Percentiles rank a stretch among this genome's conserved stretches.
Evolutionary conservation across 2,888 invertebrate genomes (phyloP).

Genomic region (Parthenolecanium corni): DNA sequence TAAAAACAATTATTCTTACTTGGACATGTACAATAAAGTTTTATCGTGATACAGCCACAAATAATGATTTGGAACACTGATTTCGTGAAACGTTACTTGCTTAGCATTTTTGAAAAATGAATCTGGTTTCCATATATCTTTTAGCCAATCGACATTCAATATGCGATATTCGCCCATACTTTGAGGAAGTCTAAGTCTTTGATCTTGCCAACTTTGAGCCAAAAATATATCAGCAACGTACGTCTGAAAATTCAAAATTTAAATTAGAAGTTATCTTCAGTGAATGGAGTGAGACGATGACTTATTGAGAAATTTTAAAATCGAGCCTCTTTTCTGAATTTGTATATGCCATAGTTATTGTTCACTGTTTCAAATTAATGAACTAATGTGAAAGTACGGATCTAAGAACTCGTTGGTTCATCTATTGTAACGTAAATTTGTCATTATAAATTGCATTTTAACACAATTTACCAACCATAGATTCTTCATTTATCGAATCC

Average conservation of each 20-base stretch:
- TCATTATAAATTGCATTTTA: no score
- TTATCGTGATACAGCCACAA: slow-evolving; percentile 85
- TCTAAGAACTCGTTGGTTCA: no score
- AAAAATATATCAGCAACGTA: slow-evolving; percentile 87
- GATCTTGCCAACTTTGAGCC: slow-evolving; percentile 86
- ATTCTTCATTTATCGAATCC: slow-evolving; percentile 91
- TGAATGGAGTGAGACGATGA: neutral
- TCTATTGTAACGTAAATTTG: no score
- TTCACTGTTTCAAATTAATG: no score
- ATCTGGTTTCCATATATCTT: slow-evolving; percentile 84
- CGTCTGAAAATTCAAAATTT: slow-evolving; percentile 49
- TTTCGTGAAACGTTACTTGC: slow-evolving; percentile 83
- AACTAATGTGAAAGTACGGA: no score
- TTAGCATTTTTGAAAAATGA: slow-evolving; percentile 91
- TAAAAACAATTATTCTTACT: no score
- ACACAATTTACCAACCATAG: slow-evolving; percentile 64
- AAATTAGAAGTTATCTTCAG: slow-evolving; percentile 1
- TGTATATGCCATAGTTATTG: neutral
- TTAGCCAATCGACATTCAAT: slow-evolving; percentile 78
- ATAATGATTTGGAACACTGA: slow-evolving; percentile 89
- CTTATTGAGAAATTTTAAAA: slow-evolving; percentile 12
- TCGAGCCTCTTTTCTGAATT: neutral
- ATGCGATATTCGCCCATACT: slow-evolving; percentile 88
- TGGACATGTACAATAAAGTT: slow-evolving; percentile 82
- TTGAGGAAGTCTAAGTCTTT: slow-evolving; percentile 74